A percentile compares a stretch with the other conserved stretches of the same genome.
Evolutionary conservation across 2,113 vertebrate species (phyloP).

Genomic region (Hippocampus comes): DNA sequence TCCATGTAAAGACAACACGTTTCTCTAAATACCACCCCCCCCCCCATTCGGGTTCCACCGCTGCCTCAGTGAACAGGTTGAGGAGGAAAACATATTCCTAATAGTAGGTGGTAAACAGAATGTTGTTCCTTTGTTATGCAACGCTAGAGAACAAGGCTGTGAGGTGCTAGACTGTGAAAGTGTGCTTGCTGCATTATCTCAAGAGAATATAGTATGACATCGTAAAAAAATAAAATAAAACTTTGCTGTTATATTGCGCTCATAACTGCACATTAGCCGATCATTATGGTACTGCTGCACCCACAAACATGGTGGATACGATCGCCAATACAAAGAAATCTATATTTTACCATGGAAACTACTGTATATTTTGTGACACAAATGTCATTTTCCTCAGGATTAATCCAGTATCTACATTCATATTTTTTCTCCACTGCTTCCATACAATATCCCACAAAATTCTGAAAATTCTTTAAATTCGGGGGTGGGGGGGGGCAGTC

Average conservation of each 20-base stretch:
- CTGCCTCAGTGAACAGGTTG: conserved; percentile 14
- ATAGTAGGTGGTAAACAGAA: conserved; percentile 49
- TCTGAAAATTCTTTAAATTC: too few species aligned
- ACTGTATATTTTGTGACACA: too few species aligned
- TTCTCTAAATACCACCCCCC: neutral
- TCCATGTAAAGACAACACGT: too few species aligned
- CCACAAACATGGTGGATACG: neutral
- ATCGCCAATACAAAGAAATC: neutral
- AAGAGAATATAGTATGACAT: neutral
- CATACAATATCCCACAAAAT: too few species aligned
- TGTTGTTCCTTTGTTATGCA: conserved; percentile 40
- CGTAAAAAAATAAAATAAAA: conserved; percentile 1
- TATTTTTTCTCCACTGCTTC: too few species aligned
- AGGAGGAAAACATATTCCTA: conserved; percentile 40
- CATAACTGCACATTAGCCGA: neutral
- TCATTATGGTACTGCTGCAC: neutral
- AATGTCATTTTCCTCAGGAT: too few species aligned
- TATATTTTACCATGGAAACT: neutral
- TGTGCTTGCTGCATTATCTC: neutral
- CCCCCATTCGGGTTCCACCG: conserved; percentile 20
- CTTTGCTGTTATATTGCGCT: neutral
- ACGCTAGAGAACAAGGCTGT: conserved; percentile 41
- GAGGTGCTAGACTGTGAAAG: conserved; percentile 46
- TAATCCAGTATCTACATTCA: too few species aligned
- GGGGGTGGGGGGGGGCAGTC: too few species aligned